A percentile compares a stretch with the other conserved stretches of the same genome.
phyloP scores from a whole-genome alignment of 2,888 invertebrate species.

The Chymomyza fuscimana region DNA sequence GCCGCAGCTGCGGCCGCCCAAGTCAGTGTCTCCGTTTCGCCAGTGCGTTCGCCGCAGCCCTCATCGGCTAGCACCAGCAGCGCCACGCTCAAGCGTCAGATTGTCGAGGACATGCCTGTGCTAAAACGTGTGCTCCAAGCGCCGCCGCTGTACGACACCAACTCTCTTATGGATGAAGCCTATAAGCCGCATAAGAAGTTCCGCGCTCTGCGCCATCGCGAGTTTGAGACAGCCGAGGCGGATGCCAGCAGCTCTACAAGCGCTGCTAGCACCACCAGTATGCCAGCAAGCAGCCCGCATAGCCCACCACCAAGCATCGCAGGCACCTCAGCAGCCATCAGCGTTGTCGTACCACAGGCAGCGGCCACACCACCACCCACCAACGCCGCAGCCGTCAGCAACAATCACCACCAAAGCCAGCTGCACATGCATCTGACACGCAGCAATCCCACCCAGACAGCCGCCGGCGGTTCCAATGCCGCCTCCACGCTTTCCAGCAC shows the following conservation, averaged over 20 bases:
- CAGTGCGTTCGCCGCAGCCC: conserved; percentile 78
- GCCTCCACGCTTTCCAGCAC: conserved; percentile 88
- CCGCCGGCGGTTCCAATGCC: neutral
- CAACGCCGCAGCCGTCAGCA: conserved; percentile 41
- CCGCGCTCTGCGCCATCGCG: conserved; percentile 89
- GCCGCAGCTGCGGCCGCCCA: conserved; percentile 51
- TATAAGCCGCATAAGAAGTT: conserved; percentile 98
- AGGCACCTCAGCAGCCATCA: conserved; percentile 31
- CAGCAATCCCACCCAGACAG: conserved; percentile 74
- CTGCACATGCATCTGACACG: conserved; percentile 82
- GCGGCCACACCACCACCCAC: conserved; percentile 30
- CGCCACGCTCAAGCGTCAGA: conserved; percentile 80
- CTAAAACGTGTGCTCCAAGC: conserved; percentile 95
- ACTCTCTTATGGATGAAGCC: conserved; percentile 95
- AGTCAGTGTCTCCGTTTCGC: conserved; percentile 72
- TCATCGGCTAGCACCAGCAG: conserved; percentile 54
- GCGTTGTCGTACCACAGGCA: conserved; percentile 59
- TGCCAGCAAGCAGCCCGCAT: conserved; percentile 57
- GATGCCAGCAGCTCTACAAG: conserved; percentile 80
- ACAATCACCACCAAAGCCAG: conserved; percentile 77
- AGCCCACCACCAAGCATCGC: conserved; percentile 10
- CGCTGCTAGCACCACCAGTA: conserved; percentile 79
- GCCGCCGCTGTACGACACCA: conserved; percentile 93
- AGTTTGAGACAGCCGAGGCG: conserved; percentile 87
- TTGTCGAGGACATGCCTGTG: conserved; percentile 94